Percentiles rank a stretch among this genome's conserved stretches.
These are phyloP conservation scores for Alaudala cheleensis DNA, from an alignment of 2,113 vertebrate genomes.

Conservation along the genomic window DNA sequence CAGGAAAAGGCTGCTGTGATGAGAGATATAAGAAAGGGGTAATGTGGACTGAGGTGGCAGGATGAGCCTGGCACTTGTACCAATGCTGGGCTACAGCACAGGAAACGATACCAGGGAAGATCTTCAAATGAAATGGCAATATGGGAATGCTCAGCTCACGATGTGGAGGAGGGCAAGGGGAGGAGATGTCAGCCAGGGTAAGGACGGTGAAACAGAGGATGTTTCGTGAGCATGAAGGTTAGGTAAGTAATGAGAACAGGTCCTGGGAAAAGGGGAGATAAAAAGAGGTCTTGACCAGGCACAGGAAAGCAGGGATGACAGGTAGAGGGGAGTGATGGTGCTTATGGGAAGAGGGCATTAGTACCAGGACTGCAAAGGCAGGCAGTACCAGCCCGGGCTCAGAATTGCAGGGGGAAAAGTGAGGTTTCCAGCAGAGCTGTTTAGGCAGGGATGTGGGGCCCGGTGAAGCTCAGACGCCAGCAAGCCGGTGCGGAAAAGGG, in stretches of 20 bases:
- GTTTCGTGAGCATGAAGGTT: neutral
- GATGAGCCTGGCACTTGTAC: neutral
- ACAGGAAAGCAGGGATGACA: neutral
- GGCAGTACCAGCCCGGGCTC: accelerated
- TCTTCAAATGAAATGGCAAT: neutral
- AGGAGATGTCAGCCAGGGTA: neutral
- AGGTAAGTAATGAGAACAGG: neutral
- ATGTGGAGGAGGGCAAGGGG: neutral
- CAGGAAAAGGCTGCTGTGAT: neutral
- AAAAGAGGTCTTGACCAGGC: neutral
- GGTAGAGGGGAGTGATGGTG: neutral
- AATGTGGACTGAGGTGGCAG: accelerated
- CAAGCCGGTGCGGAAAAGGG: too few species aligned
- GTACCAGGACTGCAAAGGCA: neutral
- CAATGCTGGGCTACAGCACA: neutral
- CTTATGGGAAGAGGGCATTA: too few species aligned
- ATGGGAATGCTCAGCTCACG: accelerated
- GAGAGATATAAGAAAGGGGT: neutral
- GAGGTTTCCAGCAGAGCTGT: neutral
- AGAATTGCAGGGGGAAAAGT: accelerated
- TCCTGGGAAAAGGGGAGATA: neutral
- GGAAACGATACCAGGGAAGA: accelerated
- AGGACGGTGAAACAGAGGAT: accelerated
- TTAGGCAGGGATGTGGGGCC: accelerated
- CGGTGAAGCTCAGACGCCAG: neutral